phyloP scores from a whole-genome alignment of 1,140 invertebrate species.

The Hormaphis cornu region DNA sequence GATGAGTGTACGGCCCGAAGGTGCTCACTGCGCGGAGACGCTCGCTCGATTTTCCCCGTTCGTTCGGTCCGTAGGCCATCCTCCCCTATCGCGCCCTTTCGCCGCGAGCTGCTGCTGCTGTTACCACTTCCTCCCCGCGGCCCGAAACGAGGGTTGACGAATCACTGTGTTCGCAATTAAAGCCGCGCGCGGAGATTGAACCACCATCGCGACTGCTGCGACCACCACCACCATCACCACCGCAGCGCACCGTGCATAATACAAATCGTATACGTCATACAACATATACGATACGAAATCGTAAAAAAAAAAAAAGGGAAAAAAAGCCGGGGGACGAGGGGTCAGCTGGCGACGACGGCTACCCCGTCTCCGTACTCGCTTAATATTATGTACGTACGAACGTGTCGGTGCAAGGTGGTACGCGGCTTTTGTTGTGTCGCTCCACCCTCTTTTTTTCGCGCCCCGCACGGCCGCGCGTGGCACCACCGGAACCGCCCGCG shows the following conservation, averaged over 20 bases:
- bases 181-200: no score
- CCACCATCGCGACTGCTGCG: not conserved
- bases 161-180: conserved; percentile 12
- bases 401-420: conserved; percentile 4
- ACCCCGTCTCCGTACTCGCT: not conserved
- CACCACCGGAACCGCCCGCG: not conserved
- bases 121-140: not conserved
- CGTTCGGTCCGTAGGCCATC: not conserved
- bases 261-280: not conserved
- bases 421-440: not conserved
- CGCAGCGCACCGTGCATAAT: not conserved
- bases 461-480: not conserved
- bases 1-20: no score
- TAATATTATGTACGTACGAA: not conserved
- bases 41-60: no score
- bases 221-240: not conserved
- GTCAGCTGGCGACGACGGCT: conserved; percentile 6
- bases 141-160: conserved; percentile 21
- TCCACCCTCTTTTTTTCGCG: conserved; percentile 7
- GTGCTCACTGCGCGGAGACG: no score
- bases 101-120: no score
- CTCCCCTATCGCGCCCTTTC: not conserved
- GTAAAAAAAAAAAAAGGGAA: conserved; percentile 10
- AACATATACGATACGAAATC: not conserved
- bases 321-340: not conserved